Evolutionary conservation across 2,888 invertebrate genomes (phyloP).

Genomic region (Homarus gammarus): DNA sequence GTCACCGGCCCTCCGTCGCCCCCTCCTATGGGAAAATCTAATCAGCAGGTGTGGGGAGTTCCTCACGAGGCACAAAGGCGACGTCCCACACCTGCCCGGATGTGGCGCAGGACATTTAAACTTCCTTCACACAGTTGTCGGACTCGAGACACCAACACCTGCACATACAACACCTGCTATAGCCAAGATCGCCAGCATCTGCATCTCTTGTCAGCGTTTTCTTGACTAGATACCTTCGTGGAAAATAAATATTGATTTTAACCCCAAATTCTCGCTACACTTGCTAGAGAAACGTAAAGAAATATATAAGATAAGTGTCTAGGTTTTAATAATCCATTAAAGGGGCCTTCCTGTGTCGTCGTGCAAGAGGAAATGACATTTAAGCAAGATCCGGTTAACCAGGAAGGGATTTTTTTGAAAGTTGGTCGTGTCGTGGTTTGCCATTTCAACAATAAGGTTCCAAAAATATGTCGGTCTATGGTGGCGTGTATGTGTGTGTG

Average conservation of each 20-base stretch:
- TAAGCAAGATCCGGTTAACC: constrained; percentile 32
- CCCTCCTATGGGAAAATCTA: constrained; percentile 17
- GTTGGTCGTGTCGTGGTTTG: not conserved
- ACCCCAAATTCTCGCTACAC: too few relatives aligned
- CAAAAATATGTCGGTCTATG: not conserved
- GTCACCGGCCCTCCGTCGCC: not conserved
- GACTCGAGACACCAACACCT: not conserved
- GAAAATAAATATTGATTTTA: too few relatives aligned
- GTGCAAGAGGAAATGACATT: constrained; percentile 35
- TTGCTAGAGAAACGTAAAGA: too few relatives aligned
- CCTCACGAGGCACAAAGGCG: constrained; percentile 18
- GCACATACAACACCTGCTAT: constrained; percentile 10
- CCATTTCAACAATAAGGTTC: constrained; percentile 12
- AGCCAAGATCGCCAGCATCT: too few relatives aligned
- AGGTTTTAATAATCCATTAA: too few relatives aligned
- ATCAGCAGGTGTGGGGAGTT: not conserved
- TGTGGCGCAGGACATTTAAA: constrained; percentile 57
- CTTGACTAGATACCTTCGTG: too few relatives aligned
- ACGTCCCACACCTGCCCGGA: constrained; percentile 41
- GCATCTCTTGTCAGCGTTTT: too few relatives aligned
- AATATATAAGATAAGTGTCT: too few relatives aligned
- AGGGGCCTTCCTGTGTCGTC: not conserved
- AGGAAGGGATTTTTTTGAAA: constrained; percentile 11
- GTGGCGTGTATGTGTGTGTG: constrained; percentile 18
- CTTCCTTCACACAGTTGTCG: constrained; percentile 40